Conservation (phyloP, 2,113 vertebrate species). For the Rissa tridactyla region DNA sequence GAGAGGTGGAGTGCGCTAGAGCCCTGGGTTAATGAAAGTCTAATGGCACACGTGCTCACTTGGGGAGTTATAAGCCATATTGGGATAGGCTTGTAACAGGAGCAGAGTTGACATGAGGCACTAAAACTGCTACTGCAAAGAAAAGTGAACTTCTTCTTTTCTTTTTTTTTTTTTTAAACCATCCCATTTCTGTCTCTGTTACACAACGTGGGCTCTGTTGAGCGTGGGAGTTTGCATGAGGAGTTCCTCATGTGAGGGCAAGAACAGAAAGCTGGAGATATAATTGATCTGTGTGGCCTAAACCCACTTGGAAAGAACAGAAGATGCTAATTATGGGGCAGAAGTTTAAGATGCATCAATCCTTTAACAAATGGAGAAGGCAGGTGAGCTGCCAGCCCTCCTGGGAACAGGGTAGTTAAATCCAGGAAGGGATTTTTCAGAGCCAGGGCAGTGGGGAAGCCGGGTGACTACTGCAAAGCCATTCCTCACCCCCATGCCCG, state of each 20-base stretch:
- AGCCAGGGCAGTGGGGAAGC: neutral
- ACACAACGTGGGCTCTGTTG: neutral
- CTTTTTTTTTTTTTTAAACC: neutral
- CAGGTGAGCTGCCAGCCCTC: conserved; percentile 22
- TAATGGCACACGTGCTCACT: neutral
- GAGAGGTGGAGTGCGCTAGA: neutral
- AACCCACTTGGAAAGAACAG: neutral
- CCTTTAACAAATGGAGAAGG: neutral
- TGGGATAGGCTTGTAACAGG: neutral
- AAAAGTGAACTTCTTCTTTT: neutral
- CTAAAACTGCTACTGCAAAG: neutral
- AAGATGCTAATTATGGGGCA: neutral
- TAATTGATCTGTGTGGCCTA: neutral
- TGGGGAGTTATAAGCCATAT: neutral
- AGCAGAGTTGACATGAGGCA: neutral
- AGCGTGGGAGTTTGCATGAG: neutral
- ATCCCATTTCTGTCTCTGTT: neutral
- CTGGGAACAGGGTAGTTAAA: neutral
- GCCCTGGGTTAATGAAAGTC: neutral
- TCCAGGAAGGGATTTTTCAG: neutral
- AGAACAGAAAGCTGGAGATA: neutral
- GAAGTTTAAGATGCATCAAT: neutral
- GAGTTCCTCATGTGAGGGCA: conserved; percentile 13
- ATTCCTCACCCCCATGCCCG: neutral
- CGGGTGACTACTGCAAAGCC: neutral